These are phyloP conservation scores for Mustela nigripes DNA, from an alignment of 2,113 vertebrate genomes.

Conservation along the genomic window DNA sequence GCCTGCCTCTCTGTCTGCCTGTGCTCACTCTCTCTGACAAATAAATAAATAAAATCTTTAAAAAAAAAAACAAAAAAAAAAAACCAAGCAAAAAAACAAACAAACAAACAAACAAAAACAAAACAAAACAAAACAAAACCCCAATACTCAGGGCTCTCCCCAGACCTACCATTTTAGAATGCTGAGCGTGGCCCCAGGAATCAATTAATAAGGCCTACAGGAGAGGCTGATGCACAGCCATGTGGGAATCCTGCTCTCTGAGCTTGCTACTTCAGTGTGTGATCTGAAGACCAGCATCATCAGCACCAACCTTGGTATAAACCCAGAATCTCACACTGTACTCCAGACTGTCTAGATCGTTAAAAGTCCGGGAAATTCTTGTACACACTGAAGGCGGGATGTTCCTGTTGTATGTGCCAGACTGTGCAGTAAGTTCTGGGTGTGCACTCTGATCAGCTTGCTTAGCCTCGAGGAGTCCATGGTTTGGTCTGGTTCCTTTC, in stretches of 20 bases:
- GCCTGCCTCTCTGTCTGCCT: too few relatives aligned
- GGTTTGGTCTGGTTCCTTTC: neutral
- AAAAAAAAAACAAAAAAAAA: too few relatives aligned
- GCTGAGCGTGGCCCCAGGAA: neutral
- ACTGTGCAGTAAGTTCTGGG: neutral
- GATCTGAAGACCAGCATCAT: neutral
- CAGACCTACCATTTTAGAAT: neutral
- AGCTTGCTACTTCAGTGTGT: neutral
- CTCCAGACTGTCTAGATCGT: neutral
- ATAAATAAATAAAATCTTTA: too few relatives aligned
- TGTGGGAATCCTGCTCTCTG: neutral
- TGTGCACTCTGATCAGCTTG: neutral
- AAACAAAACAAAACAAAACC: too few relatives aligned
- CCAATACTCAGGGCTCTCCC: neutral
- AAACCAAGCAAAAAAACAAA: too few relatives aligned
- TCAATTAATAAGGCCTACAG: neutral
- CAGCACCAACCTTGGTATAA: neutral
- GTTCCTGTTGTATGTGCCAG: too few relatives aligned
- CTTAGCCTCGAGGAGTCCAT: neutral
- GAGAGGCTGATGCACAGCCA: neutral
- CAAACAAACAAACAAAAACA: too few relatives aligned
- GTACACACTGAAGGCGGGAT: rapidly evolving
- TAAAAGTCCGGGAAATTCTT: neutral
- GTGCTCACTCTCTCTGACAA: too few relatives aligned
- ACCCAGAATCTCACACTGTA: neutral